Conservation (phyloP, 2,113 vertebrate species). For the Aegithalos caudatus region DNA sequence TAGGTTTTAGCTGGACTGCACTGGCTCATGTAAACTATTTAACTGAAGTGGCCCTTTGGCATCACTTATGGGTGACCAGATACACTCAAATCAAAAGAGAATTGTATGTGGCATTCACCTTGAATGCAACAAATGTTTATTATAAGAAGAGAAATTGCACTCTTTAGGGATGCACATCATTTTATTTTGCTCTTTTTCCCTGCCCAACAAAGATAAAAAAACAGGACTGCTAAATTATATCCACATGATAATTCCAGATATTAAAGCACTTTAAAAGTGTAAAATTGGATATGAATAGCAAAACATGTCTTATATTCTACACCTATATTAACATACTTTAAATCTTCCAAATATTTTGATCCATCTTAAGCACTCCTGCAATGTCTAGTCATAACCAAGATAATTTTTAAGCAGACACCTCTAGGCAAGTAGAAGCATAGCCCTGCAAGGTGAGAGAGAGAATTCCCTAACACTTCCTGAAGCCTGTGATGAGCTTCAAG, state of each 20-base stretch:
- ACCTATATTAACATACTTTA: background rate
- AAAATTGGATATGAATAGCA: background rate
- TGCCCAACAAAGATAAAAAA: background rate
- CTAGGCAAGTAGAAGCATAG: background rate
- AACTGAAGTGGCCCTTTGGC: background rate
- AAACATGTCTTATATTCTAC: background rate
- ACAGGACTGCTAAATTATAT: background rate
- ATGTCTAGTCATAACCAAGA: background rate
- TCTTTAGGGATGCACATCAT: background rate
- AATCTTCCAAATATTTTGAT: background rate
- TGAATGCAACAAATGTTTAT: background rate
- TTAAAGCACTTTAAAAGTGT: background rate
- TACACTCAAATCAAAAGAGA: background rate
- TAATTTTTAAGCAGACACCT: background rate
- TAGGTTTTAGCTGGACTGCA: background rate
- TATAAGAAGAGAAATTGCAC: background rate
- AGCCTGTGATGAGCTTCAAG: rapidly evolving
- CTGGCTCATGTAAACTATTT: background rate
- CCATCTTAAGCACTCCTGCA: background rate
- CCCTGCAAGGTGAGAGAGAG: background rate
- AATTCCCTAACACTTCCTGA: background rate
- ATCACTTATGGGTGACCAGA: background rate
- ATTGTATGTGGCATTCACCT: background rate
- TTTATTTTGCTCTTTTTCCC: background rate
- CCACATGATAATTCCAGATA: background rate